These are phyloP conservation scores for Melanotaenia parkinsoni DNA, from an alignment of 2,797 vertebrate species.

Conservation along the genomic window DNA sequence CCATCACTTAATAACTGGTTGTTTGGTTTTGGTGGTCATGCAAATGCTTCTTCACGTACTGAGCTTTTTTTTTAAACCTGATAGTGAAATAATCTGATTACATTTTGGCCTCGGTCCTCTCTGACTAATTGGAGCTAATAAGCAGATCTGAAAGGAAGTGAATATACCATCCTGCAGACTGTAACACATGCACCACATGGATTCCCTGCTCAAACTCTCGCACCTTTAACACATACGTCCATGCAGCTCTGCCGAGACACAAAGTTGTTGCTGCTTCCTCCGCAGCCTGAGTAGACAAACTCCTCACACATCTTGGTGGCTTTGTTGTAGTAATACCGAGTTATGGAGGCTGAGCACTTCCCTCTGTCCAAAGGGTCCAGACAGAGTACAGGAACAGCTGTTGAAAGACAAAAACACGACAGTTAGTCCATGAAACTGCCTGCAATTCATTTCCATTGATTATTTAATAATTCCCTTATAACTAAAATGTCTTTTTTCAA, in stretches of 20 bases:
- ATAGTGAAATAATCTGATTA: slow-evolving; percentile 24
- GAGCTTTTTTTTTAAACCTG: slow-evolving; percentile 7
- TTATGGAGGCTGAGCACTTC: slow-evolving; percentile 86
- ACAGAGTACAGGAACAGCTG: slow-evolving; percentile 88
- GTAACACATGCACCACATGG: background rate
- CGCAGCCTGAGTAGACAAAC: slow-evolving; percentile 91
- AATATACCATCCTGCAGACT: background rate
- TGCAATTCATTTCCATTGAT: background rate
- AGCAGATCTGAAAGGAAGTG: background rate
- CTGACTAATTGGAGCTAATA: slow-evolving; percentile 12
- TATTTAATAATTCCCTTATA: background rate
- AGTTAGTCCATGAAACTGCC: background rate
- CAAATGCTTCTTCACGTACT: slow-evolving; percentile 13
- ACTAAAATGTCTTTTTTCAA: background rate
- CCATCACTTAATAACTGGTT: slow-evolving; percentile 11
- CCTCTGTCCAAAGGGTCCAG: slow-evolving; percentile 89
- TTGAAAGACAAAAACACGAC: slow-evolving; percentile 4
- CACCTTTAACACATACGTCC: slow-evolving; percentile 87
- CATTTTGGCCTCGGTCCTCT: slow-evolving; percentile 5
- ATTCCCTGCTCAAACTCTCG: slow-evolving; percentile 9
- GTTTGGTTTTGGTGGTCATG: slow-evolving; percentile 4
- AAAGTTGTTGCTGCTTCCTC: slow-evolving; percentile 94
- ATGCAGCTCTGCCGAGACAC: slow-evolving; percentile 81
- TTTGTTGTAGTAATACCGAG: slow-evolving; percentile 90
- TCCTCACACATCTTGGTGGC: slow-evolving; percentile 84